phyloP scores from a whole-genome alignment of 1,140 invertebrate genomes.

The Neodiprion virginianus region DNA sequence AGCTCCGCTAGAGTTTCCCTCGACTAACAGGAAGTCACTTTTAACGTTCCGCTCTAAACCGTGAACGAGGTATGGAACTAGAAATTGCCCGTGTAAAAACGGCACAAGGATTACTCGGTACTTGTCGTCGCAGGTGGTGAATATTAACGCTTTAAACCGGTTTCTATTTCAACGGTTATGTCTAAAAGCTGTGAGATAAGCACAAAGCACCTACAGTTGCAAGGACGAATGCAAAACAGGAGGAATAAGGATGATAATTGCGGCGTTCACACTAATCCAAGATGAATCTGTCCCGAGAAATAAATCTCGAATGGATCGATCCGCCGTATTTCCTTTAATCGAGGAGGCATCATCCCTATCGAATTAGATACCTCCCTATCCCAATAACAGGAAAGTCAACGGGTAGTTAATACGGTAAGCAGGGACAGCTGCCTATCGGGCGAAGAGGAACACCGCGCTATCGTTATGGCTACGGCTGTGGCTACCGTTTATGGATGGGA shows the following conservation, averaged over 20 bases:
- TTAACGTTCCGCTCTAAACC: too few relatives aligned
- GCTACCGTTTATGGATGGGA: conserved; percentile 1
- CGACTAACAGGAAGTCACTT: too few relatives aligned
- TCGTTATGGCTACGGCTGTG: background rate
- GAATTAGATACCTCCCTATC: too few relatives aligned
- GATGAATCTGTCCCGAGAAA: background rate
- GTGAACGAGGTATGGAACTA: too few relatives aligned
- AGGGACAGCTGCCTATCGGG: background rate
- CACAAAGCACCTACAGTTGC: background rate
- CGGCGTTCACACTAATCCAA: background rate
- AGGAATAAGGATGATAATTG: background rate
- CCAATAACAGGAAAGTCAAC: background rate
- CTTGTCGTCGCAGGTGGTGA: conserved; percentile 2
- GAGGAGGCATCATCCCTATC: too few relatives aligned
- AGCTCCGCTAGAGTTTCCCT: too few relatives aligned
- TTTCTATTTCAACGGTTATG: background rate
- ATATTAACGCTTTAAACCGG: background rate
- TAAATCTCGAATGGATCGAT: background rate
- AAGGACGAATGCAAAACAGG: background rate
- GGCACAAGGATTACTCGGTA: background rate
- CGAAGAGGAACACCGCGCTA: background rate
- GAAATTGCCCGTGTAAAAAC: too few relatives aligned
- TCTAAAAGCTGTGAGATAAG: background rate
- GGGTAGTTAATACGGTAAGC: background rate
- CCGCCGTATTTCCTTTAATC: background rate